Evolutionary conservation across 2,888 invertebrate species (phyloP).

Genomic region (Trissonchulus latispiculum): DNA sequence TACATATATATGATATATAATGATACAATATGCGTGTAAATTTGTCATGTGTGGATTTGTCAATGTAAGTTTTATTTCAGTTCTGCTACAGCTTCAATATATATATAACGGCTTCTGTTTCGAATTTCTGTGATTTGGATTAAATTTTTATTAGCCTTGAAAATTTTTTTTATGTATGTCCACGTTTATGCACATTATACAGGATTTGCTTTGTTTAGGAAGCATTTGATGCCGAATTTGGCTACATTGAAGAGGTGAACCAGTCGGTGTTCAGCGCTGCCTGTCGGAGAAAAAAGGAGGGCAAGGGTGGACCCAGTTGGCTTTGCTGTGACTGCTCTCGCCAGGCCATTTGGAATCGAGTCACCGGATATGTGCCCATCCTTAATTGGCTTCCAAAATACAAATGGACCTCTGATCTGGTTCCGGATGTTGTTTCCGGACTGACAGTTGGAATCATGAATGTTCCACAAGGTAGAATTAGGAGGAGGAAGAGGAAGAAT

Average conservation of each 20-base stretch:
- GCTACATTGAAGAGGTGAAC: background rate
- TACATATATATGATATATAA: too few species aligned
- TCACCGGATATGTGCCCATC: background rate
- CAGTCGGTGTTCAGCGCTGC: background rate
- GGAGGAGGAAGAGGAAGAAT: too few species aligned
- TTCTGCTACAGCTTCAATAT: too few species aligned
- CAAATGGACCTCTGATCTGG: constrained; percentile 4
- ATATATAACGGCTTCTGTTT: too few species aligned
- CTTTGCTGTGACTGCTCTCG: background rate
- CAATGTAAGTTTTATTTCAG: too few species aligned
- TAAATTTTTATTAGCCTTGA: too few species aligned
- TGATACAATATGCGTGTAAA: too few species aligned
- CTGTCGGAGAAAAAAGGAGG: background rate
- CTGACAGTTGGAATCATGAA: constrained; percentile 14
- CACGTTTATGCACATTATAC: too few species aligned
- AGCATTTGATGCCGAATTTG: background rate
- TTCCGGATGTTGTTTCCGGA: constrained; percentile 6
- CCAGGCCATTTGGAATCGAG: background rate
- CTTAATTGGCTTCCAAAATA: constrained; percentile 11
- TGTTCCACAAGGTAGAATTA: constrained; percentile 15
- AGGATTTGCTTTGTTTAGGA: too few species aligned
- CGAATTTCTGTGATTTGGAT: too few species aligned
- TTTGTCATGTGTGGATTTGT: too few species aligned
- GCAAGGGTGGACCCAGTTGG: background rate
- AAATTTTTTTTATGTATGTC: too few species aligned